Evolutionary conservation across 2,113 vertebrate species (phyloP).

Genomic region (Microcebus griseorufus): DNA sequence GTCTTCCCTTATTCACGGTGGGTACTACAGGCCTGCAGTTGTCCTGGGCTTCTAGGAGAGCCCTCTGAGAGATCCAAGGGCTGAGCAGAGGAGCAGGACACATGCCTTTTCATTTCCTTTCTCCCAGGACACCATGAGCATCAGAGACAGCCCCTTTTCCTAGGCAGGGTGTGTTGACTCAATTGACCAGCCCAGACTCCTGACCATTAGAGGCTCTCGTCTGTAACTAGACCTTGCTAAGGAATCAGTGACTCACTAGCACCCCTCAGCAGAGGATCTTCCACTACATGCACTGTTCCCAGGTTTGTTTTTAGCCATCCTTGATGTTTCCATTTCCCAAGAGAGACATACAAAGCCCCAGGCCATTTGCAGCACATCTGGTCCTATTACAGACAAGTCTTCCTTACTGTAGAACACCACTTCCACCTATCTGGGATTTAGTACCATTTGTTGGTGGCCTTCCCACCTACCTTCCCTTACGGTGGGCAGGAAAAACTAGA

Average conservation of each 20-base stretch:
- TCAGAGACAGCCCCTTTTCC: neutral
- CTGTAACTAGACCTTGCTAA: neutral
- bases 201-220: neutral
- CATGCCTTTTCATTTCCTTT: neutral
- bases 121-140: neutral
- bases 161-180: neutral
- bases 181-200: neutral
- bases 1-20: neutral
- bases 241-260: neutral
- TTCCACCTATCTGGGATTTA: neutral
- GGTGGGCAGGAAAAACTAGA: neutral
- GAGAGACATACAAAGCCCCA: neutral
- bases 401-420: neutral
- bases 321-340: neutral
- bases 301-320: neutral
- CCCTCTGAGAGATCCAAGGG: neutral
- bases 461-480: neutral
- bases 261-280: neutral
- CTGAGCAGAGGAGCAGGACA: neutral
- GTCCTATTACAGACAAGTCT: neutral
- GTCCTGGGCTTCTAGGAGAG: neutral
- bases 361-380: neutral
- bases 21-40: neutral
- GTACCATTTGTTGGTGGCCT: neutral
- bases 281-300: neutral